Base-by-base conservation (phyloP, 2,113 vertebrate genomes). In the Struthio camelus region DNA sequence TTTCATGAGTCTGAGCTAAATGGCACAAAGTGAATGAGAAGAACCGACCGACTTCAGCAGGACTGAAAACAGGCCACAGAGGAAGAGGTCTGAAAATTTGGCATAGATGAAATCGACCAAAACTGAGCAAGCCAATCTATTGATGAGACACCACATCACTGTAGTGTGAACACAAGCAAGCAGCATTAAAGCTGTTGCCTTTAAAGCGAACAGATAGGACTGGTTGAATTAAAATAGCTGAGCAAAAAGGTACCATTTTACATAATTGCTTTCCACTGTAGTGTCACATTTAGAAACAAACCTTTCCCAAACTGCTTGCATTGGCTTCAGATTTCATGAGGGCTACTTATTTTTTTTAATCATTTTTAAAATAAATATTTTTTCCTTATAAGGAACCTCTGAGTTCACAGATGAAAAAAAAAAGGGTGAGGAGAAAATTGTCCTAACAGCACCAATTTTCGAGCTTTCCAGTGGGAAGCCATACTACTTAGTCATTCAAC, bases 401-500 rank as follows among this genome's bases (percentile, higher is more conserved):
- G 50, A 71, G 10, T 42, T 75, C 30, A 15, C 22, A 38, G 6
- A 7, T 46, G 18, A 13, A 24, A 30, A 10, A 23, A 38, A 50
- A 38, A 32, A 28, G 0, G 0, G 1, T 10, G 32, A 15, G 44
- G 11, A 51, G 48, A 61, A 80, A 83, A 70, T 50, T 77, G 7
- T 48, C 59, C 40, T 70, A 53, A 73, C 7, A 78, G 23, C 19
- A 38, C 67, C 50, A 80, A 62, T 10, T 78, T 48, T 36, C 32
- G 80, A 34, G 34, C 15, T 86, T 93, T 94, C 53, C 86, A 75
- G 16, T 1, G 2, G 40, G 69, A 84, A 90, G 51, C 24, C 24
- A 4, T 71, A 84, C 83, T 93, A 28, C 86, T 92, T 89, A 90
- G 89, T 81, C 58, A 91, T 92, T 92, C 85, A 83, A 76, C 71